Conservation (phyloP, 2,797 vertebrate genomes). For the Tragopan temminckii region DNA sequence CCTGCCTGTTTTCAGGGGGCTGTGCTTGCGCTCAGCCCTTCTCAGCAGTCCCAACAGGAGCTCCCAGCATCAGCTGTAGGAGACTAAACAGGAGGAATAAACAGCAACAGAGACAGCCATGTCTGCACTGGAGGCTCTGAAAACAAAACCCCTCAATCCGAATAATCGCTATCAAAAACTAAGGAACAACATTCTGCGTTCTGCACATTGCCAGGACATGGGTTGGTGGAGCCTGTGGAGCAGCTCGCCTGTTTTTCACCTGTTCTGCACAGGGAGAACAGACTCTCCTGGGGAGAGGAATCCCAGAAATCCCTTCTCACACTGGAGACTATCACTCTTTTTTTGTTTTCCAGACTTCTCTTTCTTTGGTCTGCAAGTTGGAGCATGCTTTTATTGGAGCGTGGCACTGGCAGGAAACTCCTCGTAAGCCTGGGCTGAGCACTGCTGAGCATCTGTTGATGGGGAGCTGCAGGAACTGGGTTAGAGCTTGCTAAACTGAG, state of each 20-base stretch:
- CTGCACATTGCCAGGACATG: background rate
- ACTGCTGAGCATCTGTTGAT: background rate
- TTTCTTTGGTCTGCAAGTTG: background rate
- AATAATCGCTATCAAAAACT: constrained; percentile 80
- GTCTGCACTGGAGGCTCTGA: background rate
- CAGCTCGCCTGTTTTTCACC: constrained; percentile 69
- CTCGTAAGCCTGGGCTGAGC: background rate
- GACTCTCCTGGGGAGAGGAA: constrained; percentile 70
- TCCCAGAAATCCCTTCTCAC: background rate
- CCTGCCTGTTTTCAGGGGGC: background rate
- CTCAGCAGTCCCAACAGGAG: background rate
- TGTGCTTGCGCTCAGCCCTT: background rate
- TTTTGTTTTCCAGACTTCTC: background rate
- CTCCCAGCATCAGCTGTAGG: background rate
- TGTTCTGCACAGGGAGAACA: constrained; percentile 19
- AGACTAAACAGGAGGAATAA: background rate
- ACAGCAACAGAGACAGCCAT: background rate
- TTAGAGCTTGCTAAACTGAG: constrained; percentile 15
- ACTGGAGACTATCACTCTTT: background rate
- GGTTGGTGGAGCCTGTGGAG: background rate
- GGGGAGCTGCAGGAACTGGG: background rate
- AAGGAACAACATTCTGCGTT: constrained; percentile 44
- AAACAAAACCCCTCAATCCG: constrained; percentile 32
- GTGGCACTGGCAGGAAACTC: background rate
- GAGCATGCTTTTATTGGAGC: background rate